Base-by-base conservation (phyloP, 2,113 vertebrate genomes). In the Lanius collurio region DNA sequence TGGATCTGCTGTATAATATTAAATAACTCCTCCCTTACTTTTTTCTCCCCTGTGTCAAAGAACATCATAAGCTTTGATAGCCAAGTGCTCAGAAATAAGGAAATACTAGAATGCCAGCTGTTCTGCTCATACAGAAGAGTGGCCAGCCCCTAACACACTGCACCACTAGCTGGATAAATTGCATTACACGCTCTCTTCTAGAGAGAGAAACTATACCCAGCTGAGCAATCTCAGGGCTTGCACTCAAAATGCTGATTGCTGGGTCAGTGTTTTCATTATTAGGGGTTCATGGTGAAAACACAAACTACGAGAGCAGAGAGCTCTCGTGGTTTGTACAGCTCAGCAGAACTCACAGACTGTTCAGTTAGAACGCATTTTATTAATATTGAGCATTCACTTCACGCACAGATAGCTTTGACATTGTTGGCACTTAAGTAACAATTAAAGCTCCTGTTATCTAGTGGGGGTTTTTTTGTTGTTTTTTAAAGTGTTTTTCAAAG, bases 241-340 rank as follows among this genome's bases (percentile, higher is more conserved):
- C 62, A 68, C 91, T 94, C 68, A 59, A 62, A 83, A 81, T 0
- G 1, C 35, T 52, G 50, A 70, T 93, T 95, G 87, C 87, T 92
- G 70, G 71, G 75, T 95, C 86, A 86, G 87, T 96, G 86, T 73
- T 93, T 97, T 90, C 79, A 42, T 93, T 96, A 92, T 95, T 92
- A 80, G 2, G 6, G 39, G 59, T 81, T 94, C 50, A 22, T 77
- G 75, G 75, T 93, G 82, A 71, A 94, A 95, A 77, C 55, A 85
- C 60, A 90, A 93, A 90, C 90, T 93, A 83, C 2, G 0, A 67
- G 78, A 91, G 84, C 82, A 82, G 62, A 89, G 57, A 73, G 82
- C 59, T 85, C 55, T 69, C 1, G 0, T 80, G 75, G 71, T 90
- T 94, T 95, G 79, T 91, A 86, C 56, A 86, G 79, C 93, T 96